Evolutionary conservation across 2,888 invertebrate species (phyloP), one percentile per base, ranked within the genome.

Genomic region (Lordiphosa andalusiaca): DNA sequence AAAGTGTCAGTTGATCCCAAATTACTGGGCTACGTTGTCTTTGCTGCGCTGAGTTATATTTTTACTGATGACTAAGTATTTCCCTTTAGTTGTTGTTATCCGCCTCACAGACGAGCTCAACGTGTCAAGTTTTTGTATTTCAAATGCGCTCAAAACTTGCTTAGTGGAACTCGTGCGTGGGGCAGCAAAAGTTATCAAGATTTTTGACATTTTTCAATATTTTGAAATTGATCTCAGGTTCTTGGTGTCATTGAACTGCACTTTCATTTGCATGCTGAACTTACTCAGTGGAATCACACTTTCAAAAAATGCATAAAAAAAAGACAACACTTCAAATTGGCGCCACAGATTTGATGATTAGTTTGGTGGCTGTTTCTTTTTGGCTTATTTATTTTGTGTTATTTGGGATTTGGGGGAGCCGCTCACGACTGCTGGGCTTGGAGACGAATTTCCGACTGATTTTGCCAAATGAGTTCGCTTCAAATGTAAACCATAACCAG

Each of bases 381-480:
- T 54, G 16, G 33, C 7, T 36, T 23, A 33, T 23, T 41, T 19
- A 13, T 38, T 41, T 41, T 4, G n/a, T n/a, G 25, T n/a, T 51
- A 40, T 7, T 12, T 25, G 25, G 25, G 25, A 25, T 50, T 9
- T 50, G 16, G 30, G 12, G 47, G 30, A 59, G 68, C 67, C 50
- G 60, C 35, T 59, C 68, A 64, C 73, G 73, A 86, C 88, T 86
- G 77, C 60, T 70, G 81, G 73, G 87, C 70, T 88, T 81, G 84
- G 78, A 80, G 78, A 82, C 77, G 77, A 82, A 73, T 77, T 78
- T 86, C 73, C 73, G 80, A 88, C 88, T 89, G 87, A 88, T 86
- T 77, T 78, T 73, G 67, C 80, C 81, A 74, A 69, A 67, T 67
- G 72, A 68, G 69, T 71, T 71, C 74, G 78, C 73, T 65, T 71